Percentiles rank a stretch among this genome's conserved stretches.
phyloP scores from a whole-genome alignment of 1,140 invertebrate species.

The Platyura marginata region DNA sequence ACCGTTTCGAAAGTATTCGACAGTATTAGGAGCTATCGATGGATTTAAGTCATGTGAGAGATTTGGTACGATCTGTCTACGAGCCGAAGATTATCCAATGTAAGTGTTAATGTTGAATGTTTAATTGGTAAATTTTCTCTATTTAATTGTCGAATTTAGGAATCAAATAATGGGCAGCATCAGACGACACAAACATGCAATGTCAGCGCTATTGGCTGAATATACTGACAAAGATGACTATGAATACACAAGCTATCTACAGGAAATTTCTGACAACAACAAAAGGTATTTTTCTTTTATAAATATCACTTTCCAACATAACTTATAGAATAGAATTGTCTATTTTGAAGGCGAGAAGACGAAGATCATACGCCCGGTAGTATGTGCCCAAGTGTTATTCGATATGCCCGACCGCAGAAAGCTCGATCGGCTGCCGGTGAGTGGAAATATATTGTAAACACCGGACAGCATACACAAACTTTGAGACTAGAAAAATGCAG shows the following conservation, averaged over 20 bases:
- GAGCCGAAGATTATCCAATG: conserved; percentile 57
- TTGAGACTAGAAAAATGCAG: conserved; percentile 66
- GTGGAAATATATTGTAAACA: conserved; percentile 80
- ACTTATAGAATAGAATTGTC: neutral
- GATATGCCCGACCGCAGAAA: conserved; percentile 62
- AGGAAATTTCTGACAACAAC: conserved; percentile 14
- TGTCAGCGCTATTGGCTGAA: conserved; percentile 48
- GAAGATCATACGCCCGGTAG: conserved; percentile 30
- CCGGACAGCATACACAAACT: conserved; percentile 69
- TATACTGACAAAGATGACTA: conserved; percentile 30
- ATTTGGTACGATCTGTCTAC: conserved; percentile 56
- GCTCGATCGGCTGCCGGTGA: conserved; percentile 59
- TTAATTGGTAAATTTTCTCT: conserved; percentile 5
- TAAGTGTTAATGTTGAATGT: no score
- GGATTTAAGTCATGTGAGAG: conserved; percentile 39
- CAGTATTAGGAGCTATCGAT: neutral
- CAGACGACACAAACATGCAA: conserved; percentile 44
- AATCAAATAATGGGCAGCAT: conserved; percentile 60
- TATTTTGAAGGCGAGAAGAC: conserved; percentile 31
- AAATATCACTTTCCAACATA: neutral
- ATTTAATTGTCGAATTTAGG: conserved; percentile 24
- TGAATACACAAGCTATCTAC: conserved; percentile 19
- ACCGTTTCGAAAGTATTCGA: conserved; percentile 4
- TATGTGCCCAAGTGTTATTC: conserved; percentile 67
- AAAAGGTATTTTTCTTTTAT: conserved; percentile 13